These are phyloP conservation scores for Drosophila miranda DNA, from an alignment of 1,140 invertebrate species.

Conservation along the genomic window DNA sequence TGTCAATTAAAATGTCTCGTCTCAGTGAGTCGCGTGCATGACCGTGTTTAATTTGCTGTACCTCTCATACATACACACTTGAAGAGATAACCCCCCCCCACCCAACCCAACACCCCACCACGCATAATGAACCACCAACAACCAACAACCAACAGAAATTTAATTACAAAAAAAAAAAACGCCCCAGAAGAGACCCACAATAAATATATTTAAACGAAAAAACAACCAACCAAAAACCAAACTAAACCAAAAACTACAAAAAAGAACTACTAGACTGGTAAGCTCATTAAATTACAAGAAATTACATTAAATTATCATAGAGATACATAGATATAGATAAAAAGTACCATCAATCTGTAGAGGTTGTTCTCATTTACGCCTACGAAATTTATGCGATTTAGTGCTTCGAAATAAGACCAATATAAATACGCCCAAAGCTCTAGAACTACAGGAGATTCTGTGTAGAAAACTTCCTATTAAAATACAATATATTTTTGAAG, in stretches of 20 bases:
- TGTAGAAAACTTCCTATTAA: too few species aligned
- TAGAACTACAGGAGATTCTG: too few species aligned
- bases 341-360: background rate
- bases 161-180: slow-evolving; percentile 39
- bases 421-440: too few species aligned
- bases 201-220: slow-evolving; percentile 16
- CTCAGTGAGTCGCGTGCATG: slow-evolving; percentile 61
- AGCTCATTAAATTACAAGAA: background rate
- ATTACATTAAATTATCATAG: too few species aligned
- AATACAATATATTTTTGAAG: too few species aligned
- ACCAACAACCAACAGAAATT: slow-evolving; percentile 22
- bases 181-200: slow-evolving; percentile 22
- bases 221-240: slow-evolving; percentile 3
- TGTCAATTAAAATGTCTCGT: slow-evolving; percentile 77
- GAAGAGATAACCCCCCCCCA: slow-evolving; percentile 1
- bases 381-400: too few species aligned
- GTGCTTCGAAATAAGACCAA: too few species aligned
- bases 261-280: slow-evolving; percentile 46
- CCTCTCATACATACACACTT: slow-evolving; percentile 3
- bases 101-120: background rate
- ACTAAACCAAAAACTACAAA: slow-evolving; percentile 14
- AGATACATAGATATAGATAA: too few species aligned
- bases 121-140: slow-evolving; percentile 35
- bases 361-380: background rate
- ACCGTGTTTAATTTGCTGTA: slow-evolving; percentile 60